Conservation (phyloP, 2,888 invertebrate species). For the Volucella bombylans region DNA sequence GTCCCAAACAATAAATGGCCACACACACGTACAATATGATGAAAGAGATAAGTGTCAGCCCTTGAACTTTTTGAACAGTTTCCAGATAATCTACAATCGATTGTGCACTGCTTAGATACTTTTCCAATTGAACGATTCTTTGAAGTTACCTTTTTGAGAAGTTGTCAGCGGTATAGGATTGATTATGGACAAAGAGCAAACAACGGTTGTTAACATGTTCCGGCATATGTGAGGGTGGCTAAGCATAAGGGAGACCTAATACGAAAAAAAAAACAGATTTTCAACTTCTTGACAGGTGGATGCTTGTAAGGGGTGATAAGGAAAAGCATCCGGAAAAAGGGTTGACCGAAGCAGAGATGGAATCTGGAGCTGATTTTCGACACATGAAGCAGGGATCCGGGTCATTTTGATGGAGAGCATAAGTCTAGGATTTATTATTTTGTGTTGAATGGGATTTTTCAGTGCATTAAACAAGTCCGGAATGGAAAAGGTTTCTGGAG, state of each 20-base stretch:
- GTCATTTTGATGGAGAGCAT: constrained; percentile 35
- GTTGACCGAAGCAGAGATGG: constrained; percentile 38
- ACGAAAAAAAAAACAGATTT: constrained; percentile 1
- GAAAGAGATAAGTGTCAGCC: constrained; percentile 66
- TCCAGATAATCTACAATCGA: constrained; percentile 49
- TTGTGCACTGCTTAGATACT: constrained; percentile 17
- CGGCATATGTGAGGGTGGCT: constrained; percentile 11
- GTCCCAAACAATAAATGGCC: constrained; percentile 60
- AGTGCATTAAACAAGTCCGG: constrained; percentile 22
- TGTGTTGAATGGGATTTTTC: constrained; percentile 44
- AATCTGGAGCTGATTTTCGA: constrained; percentile 38
- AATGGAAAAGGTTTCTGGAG: neutral
- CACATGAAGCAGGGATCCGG: constrained; percentile 2
- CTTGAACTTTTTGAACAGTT: constrained; percentile 26
- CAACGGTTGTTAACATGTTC: constrained; percentile 35
- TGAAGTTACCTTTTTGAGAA: constrained; percentile 35
- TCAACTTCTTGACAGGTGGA: constrained; percentile 56
- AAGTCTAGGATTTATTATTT: constrained; percentile 50
- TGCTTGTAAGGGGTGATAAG: constrained; percentile 25
- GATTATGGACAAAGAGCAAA: constrained; percentile 43
- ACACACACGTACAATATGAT: constrained; percentile 24
- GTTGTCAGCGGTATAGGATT: constrained; percentile 46
- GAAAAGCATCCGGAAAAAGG: constrained; percentile 33
- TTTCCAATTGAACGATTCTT: constrained; percentile 63
- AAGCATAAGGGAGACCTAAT: constrained; percentile 22